Conservation (phyloP, 2,797 vertebrate genomes). For the Poecilia velifera region DNA sequence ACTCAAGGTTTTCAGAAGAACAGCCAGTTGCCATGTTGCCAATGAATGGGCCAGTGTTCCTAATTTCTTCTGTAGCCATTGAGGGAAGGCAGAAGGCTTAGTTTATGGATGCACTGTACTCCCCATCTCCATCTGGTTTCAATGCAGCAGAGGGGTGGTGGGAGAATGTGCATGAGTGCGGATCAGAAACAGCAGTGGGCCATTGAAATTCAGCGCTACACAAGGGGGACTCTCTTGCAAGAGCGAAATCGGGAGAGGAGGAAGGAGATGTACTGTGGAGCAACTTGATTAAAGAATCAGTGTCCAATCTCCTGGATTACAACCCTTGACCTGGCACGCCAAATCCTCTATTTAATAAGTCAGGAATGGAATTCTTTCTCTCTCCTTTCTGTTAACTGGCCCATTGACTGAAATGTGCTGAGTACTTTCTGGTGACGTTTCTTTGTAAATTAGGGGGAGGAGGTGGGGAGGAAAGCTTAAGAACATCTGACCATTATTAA, state of each 20-base stretch:
- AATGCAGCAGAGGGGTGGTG: slow-evolving; percentile 32
- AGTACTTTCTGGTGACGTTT: slow-evolving; percentile 51
- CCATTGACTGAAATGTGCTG: slow-evolving; percentile 70
- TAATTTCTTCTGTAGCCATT: slow-evolving; percentile 54
- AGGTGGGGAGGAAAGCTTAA: slow-evolving; percentile 42
- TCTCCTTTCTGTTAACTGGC: slow-evolving; percentile 61
- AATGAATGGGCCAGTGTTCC: slow-evolving; percentile 61
- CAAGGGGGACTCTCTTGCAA: slow-evolving; percentile 52
- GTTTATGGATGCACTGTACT: slow-evolving; percentile 55
- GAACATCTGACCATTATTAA: slow-evolving; percentile 55
- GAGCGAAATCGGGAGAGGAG: slow-evolving; percentile 31
- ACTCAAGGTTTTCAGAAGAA: slow-evolving; percentile 49
- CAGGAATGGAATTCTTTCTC: slow-evolving; percentile 64
- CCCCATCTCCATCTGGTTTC: slow-evolving; percentile 59
- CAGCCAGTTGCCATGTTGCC: slow-evolving; percentile 45
- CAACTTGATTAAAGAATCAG: slow-evolving; percentile 75
- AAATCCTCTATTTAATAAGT: slow-evolving; percentile 75
- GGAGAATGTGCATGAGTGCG: background rate
- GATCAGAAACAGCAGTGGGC: slow-evolving; percentile 31
- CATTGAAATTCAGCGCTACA: slow-evolving; percentile 67
- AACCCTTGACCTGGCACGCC: slow-evolving; percentile 67
- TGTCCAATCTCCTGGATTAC: slow-evolving; percentile 76
- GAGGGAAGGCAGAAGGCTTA: slow-evolving; percentile 39
- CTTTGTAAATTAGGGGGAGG: slow-evolving; percentile 55
- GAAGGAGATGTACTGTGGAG: slow-evolving; percentile 56